Conservation (phyloP, 2,113 vertebrate species). For the Aythya baeri region DNA sequence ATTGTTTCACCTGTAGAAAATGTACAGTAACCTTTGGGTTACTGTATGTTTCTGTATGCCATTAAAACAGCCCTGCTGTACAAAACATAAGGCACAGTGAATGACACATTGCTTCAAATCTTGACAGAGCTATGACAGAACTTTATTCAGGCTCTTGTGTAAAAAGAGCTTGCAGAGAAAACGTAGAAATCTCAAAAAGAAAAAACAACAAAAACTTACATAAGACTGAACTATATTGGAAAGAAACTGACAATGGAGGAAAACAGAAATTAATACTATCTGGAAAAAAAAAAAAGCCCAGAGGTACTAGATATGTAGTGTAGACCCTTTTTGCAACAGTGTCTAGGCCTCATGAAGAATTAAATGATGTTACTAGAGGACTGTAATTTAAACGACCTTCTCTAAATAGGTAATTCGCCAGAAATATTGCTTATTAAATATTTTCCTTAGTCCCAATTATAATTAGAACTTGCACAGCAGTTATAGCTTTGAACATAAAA, state of each 20-base stretch:
- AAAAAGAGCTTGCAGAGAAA: background rate
- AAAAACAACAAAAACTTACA: background rate
- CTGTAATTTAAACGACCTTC: background rate
- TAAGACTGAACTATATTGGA: background rate
- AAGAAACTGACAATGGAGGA: background rate
- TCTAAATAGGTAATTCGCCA: background rate
- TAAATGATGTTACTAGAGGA: background rate
- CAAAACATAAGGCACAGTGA: background rate
- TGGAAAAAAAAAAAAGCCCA: background rate
- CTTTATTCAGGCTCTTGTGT: background rate
- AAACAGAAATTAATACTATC: background rate
- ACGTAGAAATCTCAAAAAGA: background rate
- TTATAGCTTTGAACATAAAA: background rate
- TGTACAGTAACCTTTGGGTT: background rate
- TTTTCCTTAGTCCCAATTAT: background rate
- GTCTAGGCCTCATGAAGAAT: background rate
- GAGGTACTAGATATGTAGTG: background rate
- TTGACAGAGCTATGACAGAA: background rate
- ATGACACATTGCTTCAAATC: background rate
- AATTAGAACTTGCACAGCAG: background rate
- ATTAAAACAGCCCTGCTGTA: background rate
- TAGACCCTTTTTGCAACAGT: background rate
- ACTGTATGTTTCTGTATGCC: background rate
- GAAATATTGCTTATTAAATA: background rate
- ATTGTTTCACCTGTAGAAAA: background rate